Percentiles rank a stretch among this genome's conserved stretches.
These are phyloP conservation scores for Netelia fuscicornis DNA, from an alignment of 2,888 invertebrate genomes.

Conservation along the genomic window DNA sequence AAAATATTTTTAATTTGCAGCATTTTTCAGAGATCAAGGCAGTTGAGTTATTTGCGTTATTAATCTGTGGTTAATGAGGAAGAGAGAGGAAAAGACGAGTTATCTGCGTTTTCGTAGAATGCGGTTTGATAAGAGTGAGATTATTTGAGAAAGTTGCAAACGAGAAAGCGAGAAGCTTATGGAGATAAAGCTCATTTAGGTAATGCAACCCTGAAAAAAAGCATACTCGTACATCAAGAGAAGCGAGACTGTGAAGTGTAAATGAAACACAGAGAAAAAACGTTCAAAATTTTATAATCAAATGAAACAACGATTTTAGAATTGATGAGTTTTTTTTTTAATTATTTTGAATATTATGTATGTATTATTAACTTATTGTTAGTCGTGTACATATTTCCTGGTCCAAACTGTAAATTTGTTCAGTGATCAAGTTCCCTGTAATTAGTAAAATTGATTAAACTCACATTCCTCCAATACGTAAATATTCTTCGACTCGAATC, in stretches of 20 bases:
- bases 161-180: background rate
- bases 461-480: too few species aligned
- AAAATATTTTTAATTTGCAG: slow-evolving; percentile 30
- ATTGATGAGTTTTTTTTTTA: too few species aligned
- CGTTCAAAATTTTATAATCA: too few species aligned
- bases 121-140: background rate
- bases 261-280: background rate
- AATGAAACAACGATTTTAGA: too few species aligned
- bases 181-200: slow-evolving; percentile 37
- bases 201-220: slow-evolving; percentile 43
- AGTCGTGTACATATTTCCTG: too few species aligned
- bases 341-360: too few species aligned
- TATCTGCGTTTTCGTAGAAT: background rate
- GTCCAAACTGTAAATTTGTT: too few species aligned
- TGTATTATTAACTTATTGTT: too few species aligned
- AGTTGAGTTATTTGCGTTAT: slow-evolving; percentile 18
- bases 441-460: too few species aligned
- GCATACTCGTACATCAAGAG: background rate
- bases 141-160: background rate
- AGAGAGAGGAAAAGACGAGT: slow-evolving; percentile 16
- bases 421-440: too few species aligned
- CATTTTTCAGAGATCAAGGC: background rate
- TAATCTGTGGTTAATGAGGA: slow-evolving; percentile 15
- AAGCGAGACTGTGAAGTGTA: background rate
- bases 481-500: too few species aligned